Conservation (phyloP, 2,888 invertebrate genomes). For the Dolomedes plantarius region DNA sequence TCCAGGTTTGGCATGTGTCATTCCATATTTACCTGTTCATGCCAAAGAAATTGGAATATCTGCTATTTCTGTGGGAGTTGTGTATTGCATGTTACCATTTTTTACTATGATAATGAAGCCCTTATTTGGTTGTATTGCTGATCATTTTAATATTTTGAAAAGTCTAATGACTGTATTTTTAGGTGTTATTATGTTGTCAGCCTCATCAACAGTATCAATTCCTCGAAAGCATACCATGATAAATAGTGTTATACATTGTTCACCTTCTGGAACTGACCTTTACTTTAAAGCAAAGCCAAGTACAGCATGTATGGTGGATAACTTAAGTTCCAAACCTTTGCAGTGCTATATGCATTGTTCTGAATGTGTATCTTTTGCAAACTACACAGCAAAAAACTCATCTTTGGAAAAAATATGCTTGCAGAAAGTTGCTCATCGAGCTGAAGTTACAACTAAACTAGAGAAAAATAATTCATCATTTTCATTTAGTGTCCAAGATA, state of each 20-base stretch:
- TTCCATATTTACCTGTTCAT: slow-evolving; percentile 72
- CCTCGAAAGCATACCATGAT: slow-evolving; percentile 58
- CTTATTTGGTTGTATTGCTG: slow-evolving; percentile 72
- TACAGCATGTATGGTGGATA: slow-evolving; percentile 38
- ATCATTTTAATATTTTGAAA: slow-evolving; percentile 65
- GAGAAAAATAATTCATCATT: slow-evolving; percentile 34
- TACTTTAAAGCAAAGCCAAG: slow-evolving; percentile 50
- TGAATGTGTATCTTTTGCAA: slow-evolving; percentile 30
- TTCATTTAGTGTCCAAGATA: slow-evolving; percentile 27
- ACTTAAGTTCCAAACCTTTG: slow-evolving; percentile 26
- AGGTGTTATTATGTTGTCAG: slow-evolving; percentile 48
- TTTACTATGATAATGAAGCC: slow-evolving; percentile 72
- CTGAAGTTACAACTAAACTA: slow-evolving; percentile 17
- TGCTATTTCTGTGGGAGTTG: slow-evolving; percentile 68
- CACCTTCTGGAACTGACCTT: slow-evolving; percentile 41
- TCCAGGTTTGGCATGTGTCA: slow-evolving; percentile 67
- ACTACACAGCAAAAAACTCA: background rate
- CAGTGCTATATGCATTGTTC: slow-evolving; percentile 54
- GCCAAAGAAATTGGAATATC: slow-evolving; percentile 71
- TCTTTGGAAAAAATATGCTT: slow-evolving; percentile 22
- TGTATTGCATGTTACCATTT: slow-evolving; percentile 72
- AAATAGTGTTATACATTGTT: slow-evolving; percentile 42
- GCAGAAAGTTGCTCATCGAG: slow-evolving; percentile 35
- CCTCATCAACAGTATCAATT: slow-evolving; percentile 45
- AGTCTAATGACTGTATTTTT: slow-evolving; percentile 44